Conservation (phyloP, 2,113 vertebrate genomes). For the Sciurus niger region DNA sequence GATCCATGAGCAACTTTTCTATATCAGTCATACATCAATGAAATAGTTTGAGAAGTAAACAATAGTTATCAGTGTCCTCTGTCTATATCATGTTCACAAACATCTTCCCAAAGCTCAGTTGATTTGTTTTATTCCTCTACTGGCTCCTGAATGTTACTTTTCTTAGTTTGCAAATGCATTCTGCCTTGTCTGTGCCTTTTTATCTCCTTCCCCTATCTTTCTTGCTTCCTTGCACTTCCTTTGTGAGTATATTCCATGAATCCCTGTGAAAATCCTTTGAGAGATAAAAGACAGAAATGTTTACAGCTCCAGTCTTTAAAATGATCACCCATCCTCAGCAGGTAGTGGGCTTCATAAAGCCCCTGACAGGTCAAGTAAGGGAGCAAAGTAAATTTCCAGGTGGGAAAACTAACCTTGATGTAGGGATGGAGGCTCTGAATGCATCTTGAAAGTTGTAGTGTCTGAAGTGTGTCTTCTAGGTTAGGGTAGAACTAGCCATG, state of each 20-base stretch:
- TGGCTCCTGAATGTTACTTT: background rate
- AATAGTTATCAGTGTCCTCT: background rate
- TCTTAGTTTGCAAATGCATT: background rate
- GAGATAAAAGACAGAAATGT: background rate
- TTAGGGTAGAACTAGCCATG: background rate
- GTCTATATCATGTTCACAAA: background rate
- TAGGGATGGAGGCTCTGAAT: background rate
- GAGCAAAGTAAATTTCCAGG: background rate
- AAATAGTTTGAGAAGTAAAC: background rate
- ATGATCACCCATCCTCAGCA: no score
- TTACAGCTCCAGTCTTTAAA: background rate
- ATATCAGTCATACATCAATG: background rate
- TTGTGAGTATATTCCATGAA: background rate
- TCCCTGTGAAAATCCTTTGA: background rate
- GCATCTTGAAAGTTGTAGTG: background rate
- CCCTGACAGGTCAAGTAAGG: background rate
- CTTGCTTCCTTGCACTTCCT: background rate
- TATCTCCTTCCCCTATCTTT: background rate
- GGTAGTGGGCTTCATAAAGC: background rate
- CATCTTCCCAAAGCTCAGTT: background rate
- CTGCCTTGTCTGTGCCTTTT: background rate
- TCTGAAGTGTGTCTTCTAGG: background rate
- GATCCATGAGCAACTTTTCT: no score
- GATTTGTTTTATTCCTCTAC: background rate
- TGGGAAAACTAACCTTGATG: background rate